Evolutionary conservation across 2,113 vertebrate genomes (phyloP).

Genomic region (Neolamprologus longior): DNA sequence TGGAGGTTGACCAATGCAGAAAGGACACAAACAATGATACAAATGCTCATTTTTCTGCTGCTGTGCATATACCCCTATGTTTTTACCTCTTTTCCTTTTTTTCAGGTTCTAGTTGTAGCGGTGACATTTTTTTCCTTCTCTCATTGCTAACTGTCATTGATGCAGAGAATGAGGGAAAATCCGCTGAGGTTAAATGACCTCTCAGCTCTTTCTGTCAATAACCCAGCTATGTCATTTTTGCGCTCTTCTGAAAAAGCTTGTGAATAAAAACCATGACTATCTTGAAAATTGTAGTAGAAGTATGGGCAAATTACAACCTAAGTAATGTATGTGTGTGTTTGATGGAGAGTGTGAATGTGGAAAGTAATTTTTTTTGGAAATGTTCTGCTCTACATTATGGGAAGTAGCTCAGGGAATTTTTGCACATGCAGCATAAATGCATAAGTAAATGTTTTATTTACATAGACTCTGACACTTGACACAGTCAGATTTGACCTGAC

Average conservation of each 20-base stretch:
- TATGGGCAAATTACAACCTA: not conserved
- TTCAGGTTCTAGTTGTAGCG: not conserved
- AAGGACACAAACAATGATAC: not conserved
- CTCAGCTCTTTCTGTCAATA: conserved; percentile 4
- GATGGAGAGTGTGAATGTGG: not conserved
- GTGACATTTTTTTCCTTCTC: not conserved
- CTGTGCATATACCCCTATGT: not conserved
- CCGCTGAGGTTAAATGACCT: not conserved
- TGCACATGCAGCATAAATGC: not conserved
- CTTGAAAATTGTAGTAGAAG: not conserved
- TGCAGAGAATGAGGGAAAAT: not conserved
- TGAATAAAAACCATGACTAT: not conserved
- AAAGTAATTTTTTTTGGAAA: not conserved
- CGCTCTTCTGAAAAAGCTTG: not conserved
- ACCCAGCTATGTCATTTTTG: conserved; percentile 22
- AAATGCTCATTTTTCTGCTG: not conserved
- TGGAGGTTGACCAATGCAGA: not conserved
- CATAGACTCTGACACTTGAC: not conserved
- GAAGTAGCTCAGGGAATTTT: not conserved
- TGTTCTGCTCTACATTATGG: not conserved
- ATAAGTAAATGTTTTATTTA: not conserved
- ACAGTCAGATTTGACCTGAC: not conserved
- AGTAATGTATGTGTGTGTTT: not conserved
- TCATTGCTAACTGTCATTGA: not conserved
- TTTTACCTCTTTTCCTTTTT: not conserved